Conservation (phyloP, 2,113 vertebrate species). For the Leuciscus idus region DNA sequence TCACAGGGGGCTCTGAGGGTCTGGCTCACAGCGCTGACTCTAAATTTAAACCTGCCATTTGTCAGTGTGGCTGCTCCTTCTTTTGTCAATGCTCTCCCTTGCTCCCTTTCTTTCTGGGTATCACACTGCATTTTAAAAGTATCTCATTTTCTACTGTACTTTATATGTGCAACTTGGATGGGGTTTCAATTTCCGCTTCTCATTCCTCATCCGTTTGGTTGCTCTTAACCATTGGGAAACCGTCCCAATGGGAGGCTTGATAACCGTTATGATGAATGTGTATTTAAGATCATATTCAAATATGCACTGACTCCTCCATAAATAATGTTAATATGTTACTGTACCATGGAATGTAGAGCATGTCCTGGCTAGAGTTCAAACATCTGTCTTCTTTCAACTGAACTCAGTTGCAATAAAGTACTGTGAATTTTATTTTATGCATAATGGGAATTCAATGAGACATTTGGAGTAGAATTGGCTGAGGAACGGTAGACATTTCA, state of each 20-base stretch:
- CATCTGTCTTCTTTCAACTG: not conserved
- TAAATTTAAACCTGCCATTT: slow-evolving; percentile 58
- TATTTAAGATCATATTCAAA: slow-evolving; percentile 28
- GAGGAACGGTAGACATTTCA: not conserved
- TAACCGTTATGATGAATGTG: not conserved
- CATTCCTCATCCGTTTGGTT: not conserved
- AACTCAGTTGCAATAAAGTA: not conserved
- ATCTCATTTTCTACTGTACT: not conserved
- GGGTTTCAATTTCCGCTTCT: slow-evolving; percentile 22
- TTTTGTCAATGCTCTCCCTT: slow-evolving; percentile 3
- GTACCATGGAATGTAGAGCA: not conserved
- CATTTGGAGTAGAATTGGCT: not conserved
- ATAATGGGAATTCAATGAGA: slow-evolving; percentile 13
- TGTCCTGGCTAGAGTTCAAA: not conserved
- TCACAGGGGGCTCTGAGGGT: slow-evolving; percentile 20
- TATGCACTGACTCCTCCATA: slow-evolving; percentile 17
- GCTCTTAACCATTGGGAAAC: not conserved
- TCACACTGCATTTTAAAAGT: slow-evolving; percentile 19
- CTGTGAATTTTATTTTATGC: not conserved
- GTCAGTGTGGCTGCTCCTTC: slow-evolving; percentile 9
- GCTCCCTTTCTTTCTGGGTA: not conserved
- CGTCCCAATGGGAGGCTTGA: slow-evolving; percentile 2
- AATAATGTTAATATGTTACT: not conserved
- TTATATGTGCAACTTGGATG: slow-evolving; percentile 1
- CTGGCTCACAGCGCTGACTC: slow-evolving; percentile 34